Base-by-base conservation (phyloP, 2,797 vertebrate genomes). In the Myoxocephalus aenaeus region DNA sequence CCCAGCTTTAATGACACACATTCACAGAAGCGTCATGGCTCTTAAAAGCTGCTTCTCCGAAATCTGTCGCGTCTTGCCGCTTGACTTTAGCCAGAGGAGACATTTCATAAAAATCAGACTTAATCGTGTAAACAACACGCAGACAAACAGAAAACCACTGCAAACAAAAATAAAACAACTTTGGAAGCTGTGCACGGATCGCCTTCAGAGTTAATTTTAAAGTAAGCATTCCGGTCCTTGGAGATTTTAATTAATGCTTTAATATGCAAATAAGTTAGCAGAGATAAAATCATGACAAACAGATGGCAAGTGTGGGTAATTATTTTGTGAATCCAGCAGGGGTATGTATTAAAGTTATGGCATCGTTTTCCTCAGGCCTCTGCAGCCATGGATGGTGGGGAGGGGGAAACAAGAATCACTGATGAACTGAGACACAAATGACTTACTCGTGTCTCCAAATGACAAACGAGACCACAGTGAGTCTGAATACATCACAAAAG, bases 201-300 rank as follows among this genome's bases (percentile, higher is more conserved):
- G 91, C 92, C 91, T 92, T 94, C 91, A 91, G 92, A 95, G 90
- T 92, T 92, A 81, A 91, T 94, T 94, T 94, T 92, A 92, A 94
- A 93, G 90, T 92, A 92, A 94, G 93, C 89, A 85, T 92, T 89
- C 81, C 79, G 85, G 88, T 95, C 92, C 96, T 96, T 94, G 75
- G 95, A 96, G 96, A 96, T 97, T 96, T 96, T 98, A 97, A 99
- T 98, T 97, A 99, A 96, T 97, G 96, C 96, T 94, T 98, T 97
- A 98, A 97, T 98, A 99, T 99, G 97, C 96, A 98, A 99, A 99
- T 98, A 96, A 95, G 96, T 93, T 90, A 95, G 95, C 93, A 90
- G 93, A 95, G 96, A 96, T 96, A 97, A 97, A 98, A 97, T 97
- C 93, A 94, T 94, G 93, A 95, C 95, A 97, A 95, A 95, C 97